These are phyloP conservation scores for Drosophila bunnanda DNA, from an alignment of 2,888 invertebrate genomes.

Conservation along the genomic window DNA sequence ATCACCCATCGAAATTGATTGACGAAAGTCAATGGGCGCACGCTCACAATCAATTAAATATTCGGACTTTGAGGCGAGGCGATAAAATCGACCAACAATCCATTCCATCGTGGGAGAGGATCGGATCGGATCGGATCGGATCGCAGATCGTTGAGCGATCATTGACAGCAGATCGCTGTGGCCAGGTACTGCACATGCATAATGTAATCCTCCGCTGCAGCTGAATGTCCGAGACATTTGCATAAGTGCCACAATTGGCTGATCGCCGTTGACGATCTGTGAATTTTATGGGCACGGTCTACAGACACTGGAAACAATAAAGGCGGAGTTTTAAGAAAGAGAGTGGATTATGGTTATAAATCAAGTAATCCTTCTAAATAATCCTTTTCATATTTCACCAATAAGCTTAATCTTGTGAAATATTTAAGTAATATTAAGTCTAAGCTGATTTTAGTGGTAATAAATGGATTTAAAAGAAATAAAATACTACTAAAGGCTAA, in stretches of 20 bases:
- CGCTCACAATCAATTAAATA: conserved; percentile 76
- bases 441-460: neutral
- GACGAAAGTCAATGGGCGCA: conserved; percentile 74
- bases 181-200: conserved; percentile 6
- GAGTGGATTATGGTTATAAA: neutral
- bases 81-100: conserved; percentile 53
- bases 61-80: conserved; percentile 56
- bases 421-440: too few species aligned
- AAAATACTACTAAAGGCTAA: neutral
- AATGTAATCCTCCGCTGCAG: conserved; percentile 43
- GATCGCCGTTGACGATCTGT: conserved; percentile 37
- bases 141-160: conserved; percentile 48
- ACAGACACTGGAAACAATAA: conserved; percentile 4
- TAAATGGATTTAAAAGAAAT: too few species aligned
- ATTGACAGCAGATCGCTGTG: conserved; percentile 43
- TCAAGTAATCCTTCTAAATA: neutral
- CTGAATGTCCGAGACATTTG: conserved; percentile 44
- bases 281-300: conserved; percentile 36
- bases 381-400: too few species aligned
- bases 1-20: conserved; percentile 67
- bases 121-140: conserved; percentile 10
- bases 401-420: too few species aligned
- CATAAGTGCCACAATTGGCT: conserved; percentile 50
- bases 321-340: neutral
- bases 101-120: conserved; percentile 38